Conservation (phyloP, 2,797 vertebrate genomes). For the Acanthurus tractus region DNA sequence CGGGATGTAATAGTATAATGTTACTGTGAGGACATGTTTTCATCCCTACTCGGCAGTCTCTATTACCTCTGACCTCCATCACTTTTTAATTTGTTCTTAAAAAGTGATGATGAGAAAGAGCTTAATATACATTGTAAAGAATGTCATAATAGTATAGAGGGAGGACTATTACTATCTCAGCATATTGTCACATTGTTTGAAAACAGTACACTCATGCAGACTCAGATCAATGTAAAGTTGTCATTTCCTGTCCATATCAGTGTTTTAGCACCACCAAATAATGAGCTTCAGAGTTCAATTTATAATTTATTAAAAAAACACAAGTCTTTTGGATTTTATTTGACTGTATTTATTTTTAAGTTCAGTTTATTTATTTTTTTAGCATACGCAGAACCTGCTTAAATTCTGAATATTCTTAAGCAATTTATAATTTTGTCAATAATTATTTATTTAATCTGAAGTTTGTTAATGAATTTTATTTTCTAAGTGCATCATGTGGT, state of each 20-base stretch:
- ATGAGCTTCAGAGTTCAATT: conserved; percentile 24
- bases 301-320: conserved; percentile 6
- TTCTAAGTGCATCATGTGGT: conserved; percentile 17
- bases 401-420: conserved; percentile 24
- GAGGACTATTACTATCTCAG: conserved; percentile 50
- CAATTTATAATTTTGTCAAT: conserved; percentile 30
- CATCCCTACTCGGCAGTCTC: conserved; percentile 41
- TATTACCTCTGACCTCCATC: conserved; percentile 40
- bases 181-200: conserved; percentile 50
- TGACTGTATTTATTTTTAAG: conserved; percentile 7
- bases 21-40: conserved; percentile 55
- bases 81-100: conserved; percentile 39
- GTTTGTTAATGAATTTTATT: conserved; percentile 41
- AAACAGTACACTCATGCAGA: conserved; percentile 43
- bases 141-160: conserved; percentile 60
- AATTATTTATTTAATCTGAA: conserved; percentile 36
- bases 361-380: conserved; percentile 19
- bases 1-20: conserved; percentile 53
- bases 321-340: conserved; percentile 37
- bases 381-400: conserved; percentile 11
- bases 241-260: conserved; percentile 39
- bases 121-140: conserved; percentile 68
- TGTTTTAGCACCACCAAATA: conserved; percentile 39
- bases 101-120: conserved; percentile 35
- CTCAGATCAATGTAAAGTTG: conserved; percentile 49